Percentiles rank a stretch among this genome's conserved stretches.
These are phyloP conservation scores for Cotesia vestalis DNA, from an alignment of 1,140 invertebrate species.

Conservation along the genomic window DNA sequence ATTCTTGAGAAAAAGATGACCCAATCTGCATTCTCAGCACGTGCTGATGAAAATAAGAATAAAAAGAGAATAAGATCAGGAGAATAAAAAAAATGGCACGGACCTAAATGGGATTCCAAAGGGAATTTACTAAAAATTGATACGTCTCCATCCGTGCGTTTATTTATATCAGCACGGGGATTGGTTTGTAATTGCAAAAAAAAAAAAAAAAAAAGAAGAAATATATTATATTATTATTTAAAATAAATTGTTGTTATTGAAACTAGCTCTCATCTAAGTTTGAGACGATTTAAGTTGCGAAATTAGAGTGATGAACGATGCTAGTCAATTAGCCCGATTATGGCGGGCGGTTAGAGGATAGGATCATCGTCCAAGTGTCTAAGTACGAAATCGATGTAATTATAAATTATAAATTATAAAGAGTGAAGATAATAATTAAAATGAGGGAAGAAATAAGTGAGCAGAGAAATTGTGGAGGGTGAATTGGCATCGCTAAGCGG, in stretches of 20 bases:
- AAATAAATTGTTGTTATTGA: not conserved
- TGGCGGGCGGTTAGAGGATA: not conserved
- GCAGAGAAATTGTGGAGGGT: not conserved
- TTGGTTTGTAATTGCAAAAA: not conserved
- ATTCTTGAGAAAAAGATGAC: not conserved
- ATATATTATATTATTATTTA: constrained; percentile 8
- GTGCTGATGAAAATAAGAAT: constrained; percentile 3
- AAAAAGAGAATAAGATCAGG: not conserved
- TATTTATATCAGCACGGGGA: not conserved
- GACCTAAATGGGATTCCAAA: constrained; percentile 8
- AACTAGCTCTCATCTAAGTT: not conserved
- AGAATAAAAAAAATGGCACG: constrained; percentile 24
- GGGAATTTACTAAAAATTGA: constrained; percentile 25
- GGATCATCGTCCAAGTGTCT: too few species aligned
- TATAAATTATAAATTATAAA: too few species aligned
- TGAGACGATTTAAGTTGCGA: constrained; percentile 38
- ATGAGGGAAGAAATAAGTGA: not conserved
- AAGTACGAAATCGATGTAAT: too few species aligned
- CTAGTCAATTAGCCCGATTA: constrained; percentile 62
- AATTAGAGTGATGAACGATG: constrained; percentile 63
- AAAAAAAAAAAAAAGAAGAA: not conserved
- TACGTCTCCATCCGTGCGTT: constrained; percentile 12
- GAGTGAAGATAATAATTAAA: constrained; percentile 5
- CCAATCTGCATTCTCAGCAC: constrained; percentile 1
- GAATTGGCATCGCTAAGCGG: constrained; percentile 24